These are phyloP conservation scores for Amphiduros pacificus DNA, from an alignment of 2,888 invertebrate genomes.

Conservation along the genomic window DNA sequence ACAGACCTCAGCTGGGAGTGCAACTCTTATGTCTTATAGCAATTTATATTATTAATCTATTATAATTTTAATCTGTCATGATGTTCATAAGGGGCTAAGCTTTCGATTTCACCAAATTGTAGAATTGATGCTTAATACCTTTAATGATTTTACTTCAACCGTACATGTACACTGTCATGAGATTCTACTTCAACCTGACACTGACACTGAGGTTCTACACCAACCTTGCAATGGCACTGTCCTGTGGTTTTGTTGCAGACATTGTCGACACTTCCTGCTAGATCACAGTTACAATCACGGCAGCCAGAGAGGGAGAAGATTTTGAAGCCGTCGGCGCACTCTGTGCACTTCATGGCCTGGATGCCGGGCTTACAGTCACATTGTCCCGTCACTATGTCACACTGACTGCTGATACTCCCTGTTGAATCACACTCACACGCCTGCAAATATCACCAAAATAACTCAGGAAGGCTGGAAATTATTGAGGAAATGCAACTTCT, in stretches of 20 bases:
- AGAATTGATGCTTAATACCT: too few species aligned
- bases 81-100: too few species aligned
- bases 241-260: slow-evolving; percentile 29
- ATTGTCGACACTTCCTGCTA: slow-evolving; percentile 19
- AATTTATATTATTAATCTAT: too few species aligned
- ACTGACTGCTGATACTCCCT: slow-evolving; percentile 34
- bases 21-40: too few species aligned
- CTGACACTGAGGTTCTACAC: not conserved
- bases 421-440: slow-evolving; percentile 35
- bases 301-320: slow-evolving; percentile 28
- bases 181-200: too few species aligned
- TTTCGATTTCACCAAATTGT: too few species aligned
- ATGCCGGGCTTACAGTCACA: slow-evolving; percentile 40
- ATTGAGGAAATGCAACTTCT: too few species aligned
- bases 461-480: not conserved
- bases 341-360: slow-evolving; percentile 28
- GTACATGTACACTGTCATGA: too few species aligned
- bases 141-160: too few species aligned
- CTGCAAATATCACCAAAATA: slow-evolving; percentile 20
- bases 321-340: slow-evolving; percentile 26
- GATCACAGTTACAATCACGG: slow-evolving; percentile 23
- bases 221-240: slow-evolving; percentile 37
- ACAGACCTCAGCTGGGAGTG: too few species aligned
- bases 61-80: too few species aligned
- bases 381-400: slow-evolving; percentile 35